Conservation (phyloP, 2,888 invertebrate genomes). For the Dasysyrphus tricinctus region DNA sequence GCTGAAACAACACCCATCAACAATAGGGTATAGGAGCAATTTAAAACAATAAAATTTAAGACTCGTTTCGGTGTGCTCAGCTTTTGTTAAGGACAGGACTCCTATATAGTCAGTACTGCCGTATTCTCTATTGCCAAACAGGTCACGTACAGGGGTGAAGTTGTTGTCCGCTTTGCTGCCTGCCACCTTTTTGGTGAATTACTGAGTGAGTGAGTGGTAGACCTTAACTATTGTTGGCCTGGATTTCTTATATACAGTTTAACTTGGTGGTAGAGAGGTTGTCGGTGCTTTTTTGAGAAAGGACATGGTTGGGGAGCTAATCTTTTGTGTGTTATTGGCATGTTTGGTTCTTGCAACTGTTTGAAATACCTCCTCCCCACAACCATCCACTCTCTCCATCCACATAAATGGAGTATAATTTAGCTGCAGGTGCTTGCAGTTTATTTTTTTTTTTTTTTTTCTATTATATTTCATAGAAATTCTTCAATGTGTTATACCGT, state of each 20-base stretch:
- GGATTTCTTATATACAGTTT: constrained; percentile 42
- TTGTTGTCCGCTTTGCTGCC: constrained; percentile 49
- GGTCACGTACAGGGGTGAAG: constrained; percentile 62
- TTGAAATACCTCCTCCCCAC: not conserved
- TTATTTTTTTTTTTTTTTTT: not conserved
- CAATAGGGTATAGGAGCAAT: constrained; percentile 39
- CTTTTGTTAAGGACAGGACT: constrained; percentile 34
- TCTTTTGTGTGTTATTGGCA: constrained; percentile 55
- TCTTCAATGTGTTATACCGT: constrained; percentile 22
- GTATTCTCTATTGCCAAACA: constrained; percentile 49
- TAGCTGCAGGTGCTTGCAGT: constrained; percentile 48
- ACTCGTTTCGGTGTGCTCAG: constrained; percentile 35
- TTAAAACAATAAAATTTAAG: constrained; percentile 68
- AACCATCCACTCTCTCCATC: too few relatives aligned
- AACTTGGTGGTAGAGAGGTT: constrained; percentile 7
- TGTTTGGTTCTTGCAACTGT: constrained; percentile 38
- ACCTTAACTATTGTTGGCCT: constrained; percentile 60
- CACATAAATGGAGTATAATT: not conserved
- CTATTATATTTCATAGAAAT: not conserved
- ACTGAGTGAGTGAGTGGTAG: constrained; percentile 43
- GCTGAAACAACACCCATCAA: not conserved
- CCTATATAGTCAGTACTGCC: not conserved
- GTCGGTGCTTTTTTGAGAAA: not conserved
- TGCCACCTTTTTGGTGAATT: constrained; percentile 28
- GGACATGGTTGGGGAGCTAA: constrained; percentile 27